Percentiles rank a stretch among this genome's conserved stretches.
Conservation (phyloP, 2,797 vertebrate species). For the Oreochromis mossambicus region DNA sequence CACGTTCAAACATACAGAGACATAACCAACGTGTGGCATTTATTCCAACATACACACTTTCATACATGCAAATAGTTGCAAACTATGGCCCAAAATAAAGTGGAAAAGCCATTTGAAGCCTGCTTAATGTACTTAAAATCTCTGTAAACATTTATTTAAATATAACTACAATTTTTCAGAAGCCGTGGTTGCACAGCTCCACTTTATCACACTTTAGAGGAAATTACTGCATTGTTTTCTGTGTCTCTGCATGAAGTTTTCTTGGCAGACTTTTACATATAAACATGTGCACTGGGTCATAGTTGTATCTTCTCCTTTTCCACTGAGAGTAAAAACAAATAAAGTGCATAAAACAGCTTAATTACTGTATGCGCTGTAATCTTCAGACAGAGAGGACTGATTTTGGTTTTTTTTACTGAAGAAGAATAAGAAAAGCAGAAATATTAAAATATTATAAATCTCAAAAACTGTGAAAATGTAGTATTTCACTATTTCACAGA, state of each 20-base stretch:
- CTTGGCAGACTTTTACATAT: neutral
- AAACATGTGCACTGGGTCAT: neutral
- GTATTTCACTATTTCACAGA: neutral
- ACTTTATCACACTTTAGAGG: neutral
- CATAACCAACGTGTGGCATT: fast-evolving
- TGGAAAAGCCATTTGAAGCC: neutral
- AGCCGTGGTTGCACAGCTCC: neutral
- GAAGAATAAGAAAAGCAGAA: neutral
- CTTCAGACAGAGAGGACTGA: neutral
- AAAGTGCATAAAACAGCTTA: neutral
- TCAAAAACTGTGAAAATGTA: neutral
- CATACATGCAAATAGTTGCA: neutral
- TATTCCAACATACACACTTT: neutral
- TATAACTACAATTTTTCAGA: fast-evolving
- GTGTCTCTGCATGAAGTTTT: neutral
- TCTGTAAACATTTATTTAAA: neutral
- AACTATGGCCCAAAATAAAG: fast-evolving
- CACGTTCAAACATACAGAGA: neutral
- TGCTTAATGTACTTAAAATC: neutral
- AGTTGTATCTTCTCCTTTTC: neutral
- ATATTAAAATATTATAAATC: neutral
- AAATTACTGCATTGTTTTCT: neutral
- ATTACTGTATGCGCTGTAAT: neutral
- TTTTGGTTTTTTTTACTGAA: neutral
- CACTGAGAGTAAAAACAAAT: neutral